phyloP scores from a whole-genome alignment of 2,888 invertebrate genomes.

The Drosophila borborema region DNA sequence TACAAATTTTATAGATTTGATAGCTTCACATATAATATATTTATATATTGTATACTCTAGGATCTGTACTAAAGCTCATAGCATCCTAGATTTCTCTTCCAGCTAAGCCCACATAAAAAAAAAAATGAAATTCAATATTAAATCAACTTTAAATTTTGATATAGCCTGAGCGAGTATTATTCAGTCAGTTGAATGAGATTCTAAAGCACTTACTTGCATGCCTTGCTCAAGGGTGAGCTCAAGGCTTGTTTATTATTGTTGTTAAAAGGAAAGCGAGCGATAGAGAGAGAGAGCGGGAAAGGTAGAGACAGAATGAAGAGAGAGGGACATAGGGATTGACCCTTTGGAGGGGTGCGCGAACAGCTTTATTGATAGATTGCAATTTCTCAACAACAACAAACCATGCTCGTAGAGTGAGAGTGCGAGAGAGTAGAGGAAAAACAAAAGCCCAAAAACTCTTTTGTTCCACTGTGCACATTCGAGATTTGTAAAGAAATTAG shows the following conservation, averaged over 20 bases:
- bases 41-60: too few species aligned
- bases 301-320: background rate
- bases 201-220: background rate
- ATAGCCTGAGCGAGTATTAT: background rate
- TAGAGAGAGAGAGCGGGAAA: background rate
- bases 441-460: constrained; percentile 63
- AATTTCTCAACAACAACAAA: constrained; percentile 56
- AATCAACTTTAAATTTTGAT: background rate
- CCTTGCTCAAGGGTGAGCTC: constrained; percentile 45
- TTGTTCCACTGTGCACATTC: constrained; percentile 49
- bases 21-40: too few species aligned
- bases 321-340: constrained; percentile 12
- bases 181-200: background rate
- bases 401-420: background rate
- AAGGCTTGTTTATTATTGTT: constrained; percentile 59
- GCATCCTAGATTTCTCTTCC: too few species aligned
- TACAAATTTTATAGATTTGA: too few species aligned
- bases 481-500: constrained; percentile 43
- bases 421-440: constrained; percentile 1
- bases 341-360: constrained; percentile 34
- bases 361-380: constrained; percentile 80
- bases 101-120: too few species aligned
- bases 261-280: constrained; percentile 13
- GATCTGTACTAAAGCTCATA: too few species aligned
- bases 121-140: background rate